Conservation (phyloP, 2,888 invertebrate genomes). For the Syrphus vitripennis region DNA sequence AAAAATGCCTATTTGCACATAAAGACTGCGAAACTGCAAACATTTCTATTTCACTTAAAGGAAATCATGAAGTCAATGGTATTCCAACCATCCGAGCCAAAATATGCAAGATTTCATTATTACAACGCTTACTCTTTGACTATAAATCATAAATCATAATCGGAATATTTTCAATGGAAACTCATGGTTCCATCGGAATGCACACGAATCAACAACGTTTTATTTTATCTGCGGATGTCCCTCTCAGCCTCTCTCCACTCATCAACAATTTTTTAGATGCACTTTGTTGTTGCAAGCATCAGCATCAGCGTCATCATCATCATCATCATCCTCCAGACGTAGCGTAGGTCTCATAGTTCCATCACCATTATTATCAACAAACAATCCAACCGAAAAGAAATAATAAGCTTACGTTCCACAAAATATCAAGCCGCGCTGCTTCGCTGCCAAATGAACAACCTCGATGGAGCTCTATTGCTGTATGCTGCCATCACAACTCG, state of each 20-base stretch:
- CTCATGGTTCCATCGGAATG: constrained; percentile 41
- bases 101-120: no score
- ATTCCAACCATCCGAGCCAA: no score
- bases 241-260: background rate
- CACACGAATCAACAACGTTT: constrained; percentile 22
- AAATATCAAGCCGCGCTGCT: background rate
- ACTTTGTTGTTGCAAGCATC: background rate
- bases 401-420: constrained; percentile 46
- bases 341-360: background rate
- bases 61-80: no score
- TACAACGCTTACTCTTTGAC: background rate
- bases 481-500: background rate
- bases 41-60: no score
- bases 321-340: background rate
- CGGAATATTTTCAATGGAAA: background rate
- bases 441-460: background rate
- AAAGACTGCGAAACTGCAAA: no score
- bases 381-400: background rate
- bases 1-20: no score
- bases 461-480: background rate
- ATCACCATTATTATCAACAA: background rate
- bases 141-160: background rate
- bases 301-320: background rate
- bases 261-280: background rate
- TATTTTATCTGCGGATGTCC: background rate